Conservation (phyloP, 2,888 invertebrate genomes). For the Pseudococcus jackbeardsleyi region DNA sequence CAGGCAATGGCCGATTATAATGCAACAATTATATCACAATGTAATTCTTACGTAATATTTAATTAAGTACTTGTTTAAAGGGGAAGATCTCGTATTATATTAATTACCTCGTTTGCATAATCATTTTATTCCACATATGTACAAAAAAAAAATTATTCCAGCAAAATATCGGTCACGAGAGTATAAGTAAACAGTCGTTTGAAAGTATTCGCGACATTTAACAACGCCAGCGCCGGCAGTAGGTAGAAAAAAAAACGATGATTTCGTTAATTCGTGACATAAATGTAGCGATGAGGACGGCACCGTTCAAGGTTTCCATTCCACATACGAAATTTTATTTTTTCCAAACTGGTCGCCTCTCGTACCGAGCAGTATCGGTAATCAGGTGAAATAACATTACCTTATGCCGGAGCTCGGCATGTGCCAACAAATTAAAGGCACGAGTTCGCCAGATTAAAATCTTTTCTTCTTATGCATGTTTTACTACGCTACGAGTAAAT, state of each 20-base stretch:
- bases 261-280: slow-evolving; percentile 54
- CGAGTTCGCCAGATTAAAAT: slow-evolving; percentile 31
- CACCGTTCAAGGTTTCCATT: background rate
- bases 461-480: background rate
- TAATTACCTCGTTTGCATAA: slow-evolving; percentile 58
- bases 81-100: slow-evolving; percentile 53
- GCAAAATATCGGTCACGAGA: slow-evolving; percentile 47
- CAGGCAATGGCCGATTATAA: slow-evolving; percentile 34
- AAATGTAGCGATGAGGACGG: background rate
- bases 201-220: slow-evolving; percentile 26
- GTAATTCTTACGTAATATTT: slow-evolving; percentile 51
- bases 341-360: background rate
- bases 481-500: background rate
- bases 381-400: slow-evolving; percentile 44
- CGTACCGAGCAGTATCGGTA: background rate
- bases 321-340: slow-evolving; percentile 9
- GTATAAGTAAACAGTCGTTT: slow-evolving; percentile 10
- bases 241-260: background rate
- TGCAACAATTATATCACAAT: slow-evolving; percentile 55
- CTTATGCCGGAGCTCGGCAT: background rate
- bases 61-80: slow-evolving; percentile 61
- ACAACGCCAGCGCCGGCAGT: background rate
- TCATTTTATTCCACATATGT: slow-evolving; percentile 45
- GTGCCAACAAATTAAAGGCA: slow-evolving; percentile 53
- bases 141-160: slow-evolving; percentile 55